phyloP scores from a whole-genome alignment of 2,888 invertebrate species.

The Bedellia somnulentella region DNA sequence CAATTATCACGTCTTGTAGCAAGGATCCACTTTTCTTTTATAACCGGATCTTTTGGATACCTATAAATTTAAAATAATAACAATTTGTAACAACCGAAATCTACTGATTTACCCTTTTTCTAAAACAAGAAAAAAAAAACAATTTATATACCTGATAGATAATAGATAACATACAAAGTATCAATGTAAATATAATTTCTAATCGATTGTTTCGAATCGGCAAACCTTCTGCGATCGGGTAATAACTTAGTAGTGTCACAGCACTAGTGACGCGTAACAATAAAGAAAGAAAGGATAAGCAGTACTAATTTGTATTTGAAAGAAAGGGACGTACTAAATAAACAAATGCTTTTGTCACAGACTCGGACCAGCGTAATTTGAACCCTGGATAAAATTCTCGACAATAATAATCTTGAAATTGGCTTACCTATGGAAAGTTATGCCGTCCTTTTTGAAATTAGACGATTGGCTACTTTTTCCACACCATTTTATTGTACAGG shows the following conservation, averaged over 20 bases:
- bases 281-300: too few relatives aligned
- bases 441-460: too few relatives aligned
- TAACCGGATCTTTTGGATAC: constrained; percentile 1
- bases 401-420: too few relatives aligned
- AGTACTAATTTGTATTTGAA: too few relatives aligned
- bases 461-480: not conserved
- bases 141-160: not conserved
- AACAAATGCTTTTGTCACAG: not conserved
- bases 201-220: not conserved
- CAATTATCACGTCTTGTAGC: constrained; percentile 1
- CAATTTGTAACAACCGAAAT: not conserved
- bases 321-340: not conserved
- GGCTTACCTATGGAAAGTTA: too few relatives aligned
- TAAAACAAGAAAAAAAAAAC: not conserved
- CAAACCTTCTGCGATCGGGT: not conserved
- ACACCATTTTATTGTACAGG: not conserved
- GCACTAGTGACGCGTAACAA: too few relatives aligned
- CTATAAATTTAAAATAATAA: not conserved
- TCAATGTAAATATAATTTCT: not conserved
- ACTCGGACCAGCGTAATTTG: too few relatives aligned
- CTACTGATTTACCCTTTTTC: not conserved
- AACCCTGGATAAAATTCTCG: not conserved
- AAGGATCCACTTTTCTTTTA: not conserved
- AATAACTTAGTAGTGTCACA: too few relatives aligned
- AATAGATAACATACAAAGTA: not conserved